phyloP scores from a whole-genome alignment of 2,888 invertebrate species.

The Diplolepis rosae region DNA sequence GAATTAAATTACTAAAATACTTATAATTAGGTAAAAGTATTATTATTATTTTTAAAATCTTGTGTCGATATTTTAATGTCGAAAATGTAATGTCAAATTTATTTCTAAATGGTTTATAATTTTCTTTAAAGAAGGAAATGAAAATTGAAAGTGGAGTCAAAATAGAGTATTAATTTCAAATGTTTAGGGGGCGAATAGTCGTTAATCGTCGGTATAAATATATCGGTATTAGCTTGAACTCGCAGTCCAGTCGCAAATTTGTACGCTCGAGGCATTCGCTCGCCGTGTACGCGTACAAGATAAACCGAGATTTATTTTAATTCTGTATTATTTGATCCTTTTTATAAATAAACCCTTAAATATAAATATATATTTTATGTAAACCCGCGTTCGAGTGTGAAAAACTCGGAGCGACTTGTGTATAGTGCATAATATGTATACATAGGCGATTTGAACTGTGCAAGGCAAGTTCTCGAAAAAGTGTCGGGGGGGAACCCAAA shows the following conservation, averaged over 20 bases:
- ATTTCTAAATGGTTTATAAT: background rate
- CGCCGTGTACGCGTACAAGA: constrained; percentile 48
- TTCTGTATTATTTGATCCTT: constrained; percentile 52
- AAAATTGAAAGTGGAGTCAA: background rate
- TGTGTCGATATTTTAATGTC: too few relatives aligned
- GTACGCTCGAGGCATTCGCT: constrained; percentile 41
- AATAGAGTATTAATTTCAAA: background rate
- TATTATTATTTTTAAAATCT: too few relatives aligned
- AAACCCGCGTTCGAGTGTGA: constrained; percentile 32
- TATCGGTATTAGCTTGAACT: constrained; percentile 9
- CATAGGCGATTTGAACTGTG: constrained; percentile 34
- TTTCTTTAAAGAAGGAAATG: background rate
- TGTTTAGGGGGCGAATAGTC: constrained; percentile 19
- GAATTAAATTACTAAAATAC: too few relatives aligned
- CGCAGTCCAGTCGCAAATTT: constrained; percentile 26
- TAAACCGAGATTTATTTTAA: constrained; percentile 46
- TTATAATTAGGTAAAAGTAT: too few relatives aligned
- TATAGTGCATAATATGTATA: constrained; percentile 41
- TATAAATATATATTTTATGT: constrained; percentile 51
- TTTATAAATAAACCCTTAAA: constrained; percentile 54
- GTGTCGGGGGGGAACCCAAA: constrained; percentile 28
- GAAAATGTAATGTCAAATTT: background rate
- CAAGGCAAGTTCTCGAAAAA: constrained; percentile 28
- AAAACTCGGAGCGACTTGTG: constrained; percentile 23
- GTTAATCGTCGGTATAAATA: constrained; percentile 40